These are phyloP conservation scores for Ciconia maguari DNA, from an alignment of 2,113 vertebrate species.

Conservation along the genomic window DNA sequence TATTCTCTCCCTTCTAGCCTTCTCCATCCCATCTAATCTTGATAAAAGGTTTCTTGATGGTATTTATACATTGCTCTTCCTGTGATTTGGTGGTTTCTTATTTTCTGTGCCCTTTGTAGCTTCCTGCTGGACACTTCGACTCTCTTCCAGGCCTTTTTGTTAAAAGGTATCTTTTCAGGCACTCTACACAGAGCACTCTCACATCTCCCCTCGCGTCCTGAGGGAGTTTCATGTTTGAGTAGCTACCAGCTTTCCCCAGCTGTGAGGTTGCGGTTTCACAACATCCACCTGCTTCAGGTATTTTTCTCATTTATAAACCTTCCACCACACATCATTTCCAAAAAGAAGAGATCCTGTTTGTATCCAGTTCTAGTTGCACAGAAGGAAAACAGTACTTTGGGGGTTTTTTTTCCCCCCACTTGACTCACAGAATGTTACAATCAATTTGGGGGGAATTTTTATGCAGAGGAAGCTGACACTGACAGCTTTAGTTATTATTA, in stretches of 20 bases:
- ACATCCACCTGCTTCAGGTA: neutral
- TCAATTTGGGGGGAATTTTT: neutral
- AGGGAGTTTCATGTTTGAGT: neutral
- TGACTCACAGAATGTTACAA: neutral
- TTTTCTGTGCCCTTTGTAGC: neutral
- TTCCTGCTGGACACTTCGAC: neutral
- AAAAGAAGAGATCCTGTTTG: neutral
- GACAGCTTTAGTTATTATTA: neutral
- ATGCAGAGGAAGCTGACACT: neutral
- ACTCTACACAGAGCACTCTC: neutral
- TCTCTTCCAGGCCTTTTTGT: neutral
- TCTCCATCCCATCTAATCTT: neutral
- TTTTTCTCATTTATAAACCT: neutral
- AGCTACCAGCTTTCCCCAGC: neutral
- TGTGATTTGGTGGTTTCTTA: neutral
- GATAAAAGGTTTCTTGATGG: neutral
- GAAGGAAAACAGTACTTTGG: neutral
- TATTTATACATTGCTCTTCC: neutral
- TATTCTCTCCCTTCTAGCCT: neutral
- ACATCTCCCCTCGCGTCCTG: neutral
- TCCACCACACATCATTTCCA: neutral
- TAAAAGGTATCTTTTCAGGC: neutral
- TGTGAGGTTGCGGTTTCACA: neutral
- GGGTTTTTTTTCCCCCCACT: fast-evolving
- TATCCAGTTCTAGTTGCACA: neutral